Conservation (phyloP, 37 sponge, comb jelly and placozoan genomes). For the Corticium candelabrum region DNA sequence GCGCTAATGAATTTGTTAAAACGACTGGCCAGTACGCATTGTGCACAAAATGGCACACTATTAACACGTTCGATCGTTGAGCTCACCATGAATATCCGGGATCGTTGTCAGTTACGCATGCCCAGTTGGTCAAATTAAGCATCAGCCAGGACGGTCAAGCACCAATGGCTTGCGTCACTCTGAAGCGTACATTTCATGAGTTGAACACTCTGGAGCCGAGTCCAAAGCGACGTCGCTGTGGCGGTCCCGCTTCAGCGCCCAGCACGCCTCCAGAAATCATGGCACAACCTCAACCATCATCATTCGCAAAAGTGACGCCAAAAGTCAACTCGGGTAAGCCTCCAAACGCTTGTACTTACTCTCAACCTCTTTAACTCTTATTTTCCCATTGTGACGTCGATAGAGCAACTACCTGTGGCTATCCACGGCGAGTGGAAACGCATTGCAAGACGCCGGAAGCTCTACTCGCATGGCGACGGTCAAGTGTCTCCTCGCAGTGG, state of each 20-base stretch:
- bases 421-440: not conserved
- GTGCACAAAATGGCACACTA: no score
- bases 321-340: constrained; percentile 32
- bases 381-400: no score
- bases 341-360: no score
- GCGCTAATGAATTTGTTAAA: no score
- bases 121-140: no score
- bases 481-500: constrained; percentile 6
- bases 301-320: constrained; percentile 36
- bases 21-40: no score
- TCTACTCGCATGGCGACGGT: not conserved
- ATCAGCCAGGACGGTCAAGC: no score
- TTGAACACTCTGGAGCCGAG: constrained; percentile 30
- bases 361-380: no score
- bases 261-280: constrained; percentile 29
- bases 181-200: constrained; percentile 74
- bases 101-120: no score
- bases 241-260: constrained; percentile 37
- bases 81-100: no score
- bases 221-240: constrained; percentile 62
- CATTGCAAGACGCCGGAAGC: constrained; percentile 18
- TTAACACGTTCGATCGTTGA: no score
- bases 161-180: constrained; percentile 35
- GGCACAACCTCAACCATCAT: constrained; percentile 13
- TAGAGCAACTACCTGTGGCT: not conserved